phyloP scores from a whole-genome alignment of 2,888 invertebrate species.

The Agrypnus murinus region DNA sequence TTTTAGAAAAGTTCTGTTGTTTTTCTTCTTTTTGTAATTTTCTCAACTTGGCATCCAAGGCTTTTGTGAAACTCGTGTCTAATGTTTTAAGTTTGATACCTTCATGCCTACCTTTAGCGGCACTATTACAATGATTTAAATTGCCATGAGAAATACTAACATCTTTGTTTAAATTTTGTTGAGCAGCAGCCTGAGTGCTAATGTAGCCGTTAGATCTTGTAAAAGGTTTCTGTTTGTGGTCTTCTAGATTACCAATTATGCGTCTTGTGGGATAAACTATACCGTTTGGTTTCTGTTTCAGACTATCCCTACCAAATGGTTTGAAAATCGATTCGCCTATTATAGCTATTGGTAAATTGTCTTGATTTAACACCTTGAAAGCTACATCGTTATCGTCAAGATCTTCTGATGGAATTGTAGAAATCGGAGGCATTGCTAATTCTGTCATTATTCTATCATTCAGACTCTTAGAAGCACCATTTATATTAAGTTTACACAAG shows the following conservation, averaged over 20 bases:
- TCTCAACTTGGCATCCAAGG: slow-evolving; percentile 81
- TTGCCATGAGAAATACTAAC: slow-evolving; percentile 71
- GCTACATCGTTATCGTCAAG: slow-evolving; percentile 67
- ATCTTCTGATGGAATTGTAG: slow-evolving; percentile 61
- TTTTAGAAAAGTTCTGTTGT: slow-evolving; percentile 53
- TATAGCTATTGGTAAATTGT: slow-evolving; percentile 67
- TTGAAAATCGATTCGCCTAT: slow-evolving; percentile 67
- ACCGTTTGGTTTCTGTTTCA: slow-evolving; percentile 73
- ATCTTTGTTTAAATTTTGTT: slow-evolving; percentile 64
- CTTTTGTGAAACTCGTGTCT: slow-evolving; percentile 78
- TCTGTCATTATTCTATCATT: slow-evolving; percentile 41
- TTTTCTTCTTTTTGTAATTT: slow-evolving; percentile 78
- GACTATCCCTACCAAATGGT: slow-evolving; percentile 66
- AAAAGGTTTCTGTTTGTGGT: slow-evolving; percentile 63
- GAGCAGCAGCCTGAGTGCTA: slow-evolving; percentile 49
- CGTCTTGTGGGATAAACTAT: slow-evolving; percentile 75
- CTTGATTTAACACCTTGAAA: slow-evolving; percentile 70
- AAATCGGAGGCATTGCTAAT: slow-evolving; percentile 51
- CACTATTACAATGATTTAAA: slow-evolving; percentile 66
- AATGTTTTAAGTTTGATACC: slow-evolving; percentile 65
- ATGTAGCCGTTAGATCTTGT: slow-evolving; percentile 68
- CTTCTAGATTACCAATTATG: slow-evolving; percentile 64
- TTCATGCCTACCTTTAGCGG: slow-evolving; percentile 65
- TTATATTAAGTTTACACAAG: background rate
- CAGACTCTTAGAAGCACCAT: slow-evolving; percentile 38